Conservation (phyloP, 2,888 invertebrate genomes). For the Pomacea canaliculata region DNA sequence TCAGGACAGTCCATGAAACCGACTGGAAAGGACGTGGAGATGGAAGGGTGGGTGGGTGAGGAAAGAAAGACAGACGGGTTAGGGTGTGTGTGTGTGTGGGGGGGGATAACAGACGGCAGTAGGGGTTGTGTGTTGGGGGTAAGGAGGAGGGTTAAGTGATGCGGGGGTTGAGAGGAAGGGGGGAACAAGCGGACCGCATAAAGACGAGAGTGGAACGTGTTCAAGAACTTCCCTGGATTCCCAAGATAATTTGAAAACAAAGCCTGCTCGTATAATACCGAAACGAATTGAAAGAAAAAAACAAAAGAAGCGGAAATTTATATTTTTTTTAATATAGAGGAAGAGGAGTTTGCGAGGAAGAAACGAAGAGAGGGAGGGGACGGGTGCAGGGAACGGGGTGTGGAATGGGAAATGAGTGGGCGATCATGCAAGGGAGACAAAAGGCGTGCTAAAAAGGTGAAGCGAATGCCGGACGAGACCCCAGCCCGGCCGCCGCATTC, state of each 20-base stretch:
- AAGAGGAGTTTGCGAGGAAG: background rate
- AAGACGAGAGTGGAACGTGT: background rate
- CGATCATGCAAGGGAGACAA: constrained; percentile 14
- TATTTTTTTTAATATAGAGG: background rate
- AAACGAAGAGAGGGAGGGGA: background rate
- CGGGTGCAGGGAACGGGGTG: background rate
- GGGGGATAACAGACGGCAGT: background rate
- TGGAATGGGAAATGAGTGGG: constrained; percentile 10
- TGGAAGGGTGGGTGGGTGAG: background rate
- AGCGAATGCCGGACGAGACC: constrained; percentile 14
- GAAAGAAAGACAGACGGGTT: background rate
- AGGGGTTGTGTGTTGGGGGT: background rate
- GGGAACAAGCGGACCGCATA: background rate
- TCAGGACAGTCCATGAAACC: background rate
- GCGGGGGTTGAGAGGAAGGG: background rate
- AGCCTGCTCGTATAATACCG: background rate
- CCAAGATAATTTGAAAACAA: background rate
- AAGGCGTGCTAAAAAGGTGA: background rate
- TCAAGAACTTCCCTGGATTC: too few relatives aligned
- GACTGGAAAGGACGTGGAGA: background rate
- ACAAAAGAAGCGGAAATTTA: background rate
- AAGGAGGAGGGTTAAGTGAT: background rate
- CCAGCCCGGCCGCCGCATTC: constrained; percentile 19
- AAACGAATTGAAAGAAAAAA: background rate
- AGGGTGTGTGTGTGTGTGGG: background rate